phyloP scores from a whole-genome alignment of 2,113 vertebrate genomes.

The Nasalis larvatus region DNA sequence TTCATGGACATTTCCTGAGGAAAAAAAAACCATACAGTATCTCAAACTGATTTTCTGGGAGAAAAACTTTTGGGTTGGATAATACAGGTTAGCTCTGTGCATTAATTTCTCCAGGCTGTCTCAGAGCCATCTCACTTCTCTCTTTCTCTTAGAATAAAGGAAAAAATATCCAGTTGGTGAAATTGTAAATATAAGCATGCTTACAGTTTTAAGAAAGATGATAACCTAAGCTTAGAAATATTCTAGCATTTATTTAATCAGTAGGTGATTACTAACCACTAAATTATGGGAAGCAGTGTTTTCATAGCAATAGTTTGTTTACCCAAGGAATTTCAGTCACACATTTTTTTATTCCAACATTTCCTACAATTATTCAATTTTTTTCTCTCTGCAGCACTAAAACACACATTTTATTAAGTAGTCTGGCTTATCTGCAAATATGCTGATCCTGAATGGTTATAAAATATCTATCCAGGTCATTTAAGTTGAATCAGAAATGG shows the following conservation, averaged over 20 bases:
- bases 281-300: constrained; percentile 18
- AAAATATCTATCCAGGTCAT: constrained; percentile 80
- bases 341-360: background rate
- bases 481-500: constrained; percentile 72
- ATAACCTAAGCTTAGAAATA: background rate
- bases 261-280: background rate
- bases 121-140: background rate
- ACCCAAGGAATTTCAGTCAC: background rate
- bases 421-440: constrained; percentile 70
- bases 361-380: background rate
- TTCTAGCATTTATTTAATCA: background rate
- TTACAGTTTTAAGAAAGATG: background rate
- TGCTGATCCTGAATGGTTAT: constrained; percentile 69
- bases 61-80: background rate
- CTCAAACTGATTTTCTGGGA: background rate
- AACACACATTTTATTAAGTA: background rate
- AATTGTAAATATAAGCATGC: background rate
- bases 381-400: constrained; percentile 33
- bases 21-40: background rate
- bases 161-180: background rate
- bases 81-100: background rate
- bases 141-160: background rate
- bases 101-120: background rate
- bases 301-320: constrained; percentile 9
- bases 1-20: background rate